Percentiles rank a stretch among this genome's conserved stretches.
phyloP scores from a whole-genome alignment of 2,888 invertebrate genomes.

The Cyclophora punctaria region DNA sequence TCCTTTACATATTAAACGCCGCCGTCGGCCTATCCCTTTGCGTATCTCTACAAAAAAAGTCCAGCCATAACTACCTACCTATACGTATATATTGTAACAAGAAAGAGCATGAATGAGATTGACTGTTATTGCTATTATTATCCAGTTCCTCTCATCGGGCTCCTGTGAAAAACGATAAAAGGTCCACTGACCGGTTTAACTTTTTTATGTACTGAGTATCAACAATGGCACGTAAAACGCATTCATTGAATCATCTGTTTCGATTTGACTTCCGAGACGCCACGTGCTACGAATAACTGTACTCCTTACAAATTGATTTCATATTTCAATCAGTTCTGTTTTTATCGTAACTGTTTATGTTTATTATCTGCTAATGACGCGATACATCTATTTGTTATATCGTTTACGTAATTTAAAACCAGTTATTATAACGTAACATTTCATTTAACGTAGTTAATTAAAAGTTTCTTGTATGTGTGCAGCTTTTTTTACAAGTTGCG shows the following conservation, averaged over 20 bases:
- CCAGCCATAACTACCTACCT: conserved; percentile 47
- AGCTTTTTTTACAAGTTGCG: too few relatives aligned
- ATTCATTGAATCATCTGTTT: conserved; percentile 65
- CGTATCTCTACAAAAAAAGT: conserved; percentile 69
- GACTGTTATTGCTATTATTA: conserved; percentile 72
- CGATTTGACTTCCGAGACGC: conserved; percentile 36
- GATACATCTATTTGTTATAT: too few relatives aligned
- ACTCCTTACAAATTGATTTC: conserved; percentile 14
- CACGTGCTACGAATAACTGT: conserved; percentile 41
- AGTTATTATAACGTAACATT: too few relatives aligned
- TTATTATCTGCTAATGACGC: too few relatives aligned
- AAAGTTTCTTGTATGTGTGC: too few relatives aligned
- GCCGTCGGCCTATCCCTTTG: conserved; percentile 72
- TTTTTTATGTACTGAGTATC: conserved; percentile 64
- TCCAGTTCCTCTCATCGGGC: conserved; percentile 54
- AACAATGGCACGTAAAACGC: conserved; percentile 70
- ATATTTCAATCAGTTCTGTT: conserved; percentile 19
- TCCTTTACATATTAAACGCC: conserved; percentile 74
- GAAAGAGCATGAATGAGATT: conserved; percentile 70
- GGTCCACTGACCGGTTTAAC: conserved; percentile 66
- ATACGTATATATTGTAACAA: conserved; percentile 48
- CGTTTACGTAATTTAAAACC: too few relatives aligned
- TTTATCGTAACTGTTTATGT: conserved; percentile 7
- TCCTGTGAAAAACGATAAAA: conserved; percentile 65
- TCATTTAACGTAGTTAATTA: too few relatives aligned